These are phyloP conservation scores for Chironomus tepperi DNA, from an alignment of 1,140 invertebrate genomes.

Conservation along the genomic window DNA sequence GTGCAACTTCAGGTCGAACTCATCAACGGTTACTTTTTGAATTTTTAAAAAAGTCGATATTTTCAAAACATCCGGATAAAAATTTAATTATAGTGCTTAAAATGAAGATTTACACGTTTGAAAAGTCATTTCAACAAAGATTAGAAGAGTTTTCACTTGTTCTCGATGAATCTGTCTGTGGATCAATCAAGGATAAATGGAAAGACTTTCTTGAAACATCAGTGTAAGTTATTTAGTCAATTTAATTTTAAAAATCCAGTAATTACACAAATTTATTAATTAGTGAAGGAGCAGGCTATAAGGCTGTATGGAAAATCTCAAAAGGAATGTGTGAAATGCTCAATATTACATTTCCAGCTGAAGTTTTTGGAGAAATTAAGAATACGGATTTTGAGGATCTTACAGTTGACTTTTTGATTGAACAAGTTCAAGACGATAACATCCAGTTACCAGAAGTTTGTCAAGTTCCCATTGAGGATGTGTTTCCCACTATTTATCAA, in stretches of 20 bases:
- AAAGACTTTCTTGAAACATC: background rate
- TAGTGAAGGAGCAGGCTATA: conserved; percentile 42
- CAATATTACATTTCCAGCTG: conserved; percentile 48
- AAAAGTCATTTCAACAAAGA: background rate
- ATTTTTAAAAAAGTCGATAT: background rate
- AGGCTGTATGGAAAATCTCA: conserved; percentile 54
- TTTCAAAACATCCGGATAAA: background rate
- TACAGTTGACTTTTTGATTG: conserved; percentile 44
- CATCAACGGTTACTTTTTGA: background rate
- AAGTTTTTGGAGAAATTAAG: conserved; percentile 48
- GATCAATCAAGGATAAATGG: background rate
- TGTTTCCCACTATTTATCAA: conserved; percentile 50
- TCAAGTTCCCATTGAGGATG: conserved; percentile 45
- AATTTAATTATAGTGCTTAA: background rate
- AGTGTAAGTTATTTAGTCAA: background rate
- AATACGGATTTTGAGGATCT: conserved; percentile 43
- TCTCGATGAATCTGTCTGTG: background rate
- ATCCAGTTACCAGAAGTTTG: conserved; percentile 49
- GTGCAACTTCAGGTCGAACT: too few relatives aligned
- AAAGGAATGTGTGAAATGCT: conserved; percentile 47
- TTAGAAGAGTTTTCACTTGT: background rate
- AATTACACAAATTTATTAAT: background rate
- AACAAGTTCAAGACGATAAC: conserved; percentile 49
- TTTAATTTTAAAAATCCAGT: background rate
- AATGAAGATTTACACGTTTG: background rate